These are phyloP conservation scores for Beris morrisii DNA, from an alignment of 2,888 invertebrate species.

Conservation along the genomic window DNA sequence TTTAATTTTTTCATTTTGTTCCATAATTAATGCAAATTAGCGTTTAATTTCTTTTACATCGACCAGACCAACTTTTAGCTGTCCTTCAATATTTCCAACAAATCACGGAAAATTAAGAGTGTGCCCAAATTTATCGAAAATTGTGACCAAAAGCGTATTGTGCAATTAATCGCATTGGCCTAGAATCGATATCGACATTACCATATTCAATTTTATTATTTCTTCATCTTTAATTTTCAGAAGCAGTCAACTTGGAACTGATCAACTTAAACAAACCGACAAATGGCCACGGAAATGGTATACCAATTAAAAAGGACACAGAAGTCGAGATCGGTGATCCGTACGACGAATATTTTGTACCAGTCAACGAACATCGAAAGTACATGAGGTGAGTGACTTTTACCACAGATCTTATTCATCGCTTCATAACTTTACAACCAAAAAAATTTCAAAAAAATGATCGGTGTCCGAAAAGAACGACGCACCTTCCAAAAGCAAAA, in stretches of 20 bases:
- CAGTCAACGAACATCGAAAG: slow-evolving; percentile 82
- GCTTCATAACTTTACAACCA: not conserved
- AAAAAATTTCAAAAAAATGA: slow-evolving; percentile 1
- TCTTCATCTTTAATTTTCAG: slow-evolving; percentile 50
- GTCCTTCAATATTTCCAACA: too few relatives aligned
- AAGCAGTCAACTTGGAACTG: slow-evolving; percentile 79
- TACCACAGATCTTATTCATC: not conserved
- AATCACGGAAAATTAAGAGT: too few relatives aligned
- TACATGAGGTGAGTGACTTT: slow-evolving; percentile 69
- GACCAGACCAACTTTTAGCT: too few relatives aligned
- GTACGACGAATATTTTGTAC: slow-evolving; percentile 83
- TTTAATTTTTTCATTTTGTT: too few relatives aligned
- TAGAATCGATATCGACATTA: too few relatives aligned
- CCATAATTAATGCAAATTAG: too few relatives aligned
- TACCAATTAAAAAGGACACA: slow-evolving; percentile 66
- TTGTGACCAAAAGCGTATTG: too few relatives aligned
- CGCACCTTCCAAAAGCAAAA: slow-evolving; percentile 5
- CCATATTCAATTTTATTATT: slow-evolving; percentile 3
- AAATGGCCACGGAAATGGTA: slow-evolving; percentile 61
- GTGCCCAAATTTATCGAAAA: too few relatives aligned
- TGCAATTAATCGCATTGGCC: too few relatives aligned
- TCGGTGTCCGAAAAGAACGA: slow-evolving; percentile 4
- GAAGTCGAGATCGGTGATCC: slow-evolving; percentile 69
- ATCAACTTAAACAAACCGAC: slow-evolving; percentile 70
- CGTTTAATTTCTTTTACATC: too few relatives aligned